A percentile compares a stretch with the other conserved stretches of the same genome.
These are phyloP conservation scores for Polypterus senegalus DNA, from an alignment of 2,113 vertebrate species.

Conservation along the genomic window DNA sequence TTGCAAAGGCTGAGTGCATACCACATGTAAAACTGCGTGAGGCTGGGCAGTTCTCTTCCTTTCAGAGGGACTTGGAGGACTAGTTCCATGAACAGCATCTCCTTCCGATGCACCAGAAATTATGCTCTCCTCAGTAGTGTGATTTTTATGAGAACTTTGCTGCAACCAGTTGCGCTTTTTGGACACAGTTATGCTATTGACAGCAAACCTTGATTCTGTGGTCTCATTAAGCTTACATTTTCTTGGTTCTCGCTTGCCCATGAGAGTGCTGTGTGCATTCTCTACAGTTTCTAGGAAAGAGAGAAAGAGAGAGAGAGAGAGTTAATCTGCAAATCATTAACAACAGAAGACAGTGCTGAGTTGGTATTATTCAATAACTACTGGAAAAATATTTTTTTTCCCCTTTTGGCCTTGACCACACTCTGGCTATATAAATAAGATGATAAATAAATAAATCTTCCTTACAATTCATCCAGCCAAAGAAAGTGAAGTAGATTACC, in stretches of 20 bases:
- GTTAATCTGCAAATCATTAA: too few relatives aligned
- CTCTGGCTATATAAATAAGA: too few relatives aligned
- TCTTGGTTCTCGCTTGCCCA: conserved; percentile 44
- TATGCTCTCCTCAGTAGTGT: conserved; percentile 43
- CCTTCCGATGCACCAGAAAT: conserved; percentile 39
- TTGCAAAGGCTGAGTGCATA: conserved; percentile 1
- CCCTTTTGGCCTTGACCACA: too few relatives aligned
- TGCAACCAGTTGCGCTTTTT: conserved; percentile 96
- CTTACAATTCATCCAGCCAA: too few relatives aligned
- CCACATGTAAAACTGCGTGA: conserved; percentile 15
- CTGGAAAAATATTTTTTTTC: too few relatives aligned
- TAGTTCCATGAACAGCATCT: conserved; percentile 24
- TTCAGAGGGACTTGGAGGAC: conserved; percentile 29
- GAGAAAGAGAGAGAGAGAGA: conserved; percentile 8
- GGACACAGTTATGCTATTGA: conserved; percentile 84
- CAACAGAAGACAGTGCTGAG: too few relatives aligned
- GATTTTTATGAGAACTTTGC: conserved; percentile 60
- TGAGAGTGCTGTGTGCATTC: conserved; percentile 58
- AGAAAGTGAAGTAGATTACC: too few relatives aligned
- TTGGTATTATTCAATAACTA: too few relatives aligned
- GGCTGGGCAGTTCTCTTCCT: conserved; percentile 27
- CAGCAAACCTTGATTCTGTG: conserved; percentile 36
- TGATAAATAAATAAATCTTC: too few relatives aligned
- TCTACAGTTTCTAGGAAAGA: conserved; percentile 64
- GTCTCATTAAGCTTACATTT: conserved; percentile 30